These are phyloP conservation scores for Eurosta solidaginis DNA, from an alignment of 1,140 invertebrate species.

Conservation along the genomic window DNA sequence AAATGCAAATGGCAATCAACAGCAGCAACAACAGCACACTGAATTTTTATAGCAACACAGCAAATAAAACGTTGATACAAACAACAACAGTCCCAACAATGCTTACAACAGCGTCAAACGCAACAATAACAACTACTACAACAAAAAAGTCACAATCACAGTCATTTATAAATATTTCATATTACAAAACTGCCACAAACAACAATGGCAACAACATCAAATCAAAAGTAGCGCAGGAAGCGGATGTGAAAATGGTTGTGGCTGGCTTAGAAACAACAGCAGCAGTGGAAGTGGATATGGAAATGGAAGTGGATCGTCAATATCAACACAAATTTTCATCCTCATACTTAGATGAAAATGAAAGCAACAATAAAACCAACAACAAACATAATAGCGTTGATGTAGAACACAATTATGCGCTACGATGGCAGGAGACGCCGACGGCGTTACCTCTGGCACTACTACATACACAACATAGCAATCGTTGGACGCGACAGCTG, in stretches of 20 bases:
- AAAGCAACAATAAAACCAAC: not conserved
- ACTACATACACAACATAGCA: not conserved
- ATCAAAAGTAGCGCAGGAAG: not conserved
- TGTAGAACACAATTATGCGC: not conserved
- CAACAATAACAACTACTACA: constrained; percentile 15
- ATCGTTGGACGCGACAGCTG: constrained; percentile 30
- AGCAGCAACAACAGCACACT: not conserved
- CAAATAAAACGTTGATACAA: not conserved
- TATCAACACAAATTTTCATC: not conserved
- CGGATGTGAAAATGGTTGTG: not conserved
- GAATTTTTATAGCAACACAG: no score
- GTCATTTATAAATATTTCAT: not conserved
- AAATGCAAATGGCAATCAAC: constrained; percentile 21
- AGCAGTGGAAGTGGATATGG: not conserved
- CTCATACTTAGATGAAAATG: constrained; percentile 15
- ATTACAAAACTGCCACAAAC: not conserved
- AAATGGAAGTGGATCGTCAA: constrained; percentile 17
- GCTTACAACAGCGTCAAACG: constrained; percentile 20
- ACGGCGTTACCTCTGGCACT: not conserved
- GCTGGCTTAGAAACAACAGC: not conserved
- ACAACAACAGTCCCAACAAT: not conserved
- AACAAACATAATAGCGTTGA: not conserved
- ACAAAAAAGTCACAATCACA: not conserved
- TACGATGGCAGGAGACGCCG: not conserved
- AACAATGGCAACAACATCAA: constrained; percentile 21